These are phyloP conservation scores for Acronicta psi DNA, from an alignment of 2,888 invertebrate genomes.

Conservation along the genomic window DNA sequence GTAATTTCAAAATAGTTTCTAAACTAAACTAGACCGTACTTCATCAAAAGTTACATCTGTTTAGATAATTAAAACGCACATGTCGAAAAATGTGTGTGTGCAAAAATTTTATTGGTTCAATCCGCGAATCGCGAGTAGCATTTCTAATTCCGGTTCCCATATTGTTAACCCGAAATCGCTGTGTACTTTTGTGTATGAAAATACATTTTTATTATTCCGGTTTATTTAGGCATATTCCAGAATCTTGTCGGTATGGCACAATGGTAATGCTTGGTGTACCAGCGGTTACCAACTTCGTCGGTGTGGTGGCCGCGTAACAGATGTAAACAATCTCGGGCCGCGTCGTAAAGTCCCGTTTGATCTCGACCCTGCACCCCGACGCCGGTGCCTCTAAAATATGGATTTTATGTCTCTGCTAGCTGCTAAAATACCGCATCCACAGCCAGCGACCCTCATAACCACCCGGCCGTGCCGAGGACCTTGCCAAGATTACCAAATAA, in stretches of 20 bases:
- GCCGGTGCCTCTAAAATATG: conserved; percentile 85
- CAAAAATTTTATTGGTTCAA: conserved; percentile 16
- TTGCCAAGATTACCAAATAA: conserved; percentile 45
- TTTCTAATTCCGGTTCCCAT: conserved; percentile 13
- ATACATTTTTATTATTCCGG: conserved; percentile 12
- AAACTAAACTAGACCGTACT: conserved; percentile 34
- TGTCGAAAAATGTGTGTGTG: conserved; percentile 29
- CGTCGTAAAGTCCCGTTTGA: conserved; percentile 88
- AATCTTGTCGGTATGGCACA: conserved; percentile 38
- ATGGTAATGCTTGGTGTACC: conserved; percentile 72
- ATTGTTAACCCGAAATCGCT: background rate
- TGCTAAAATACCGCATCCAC: conserved; percentile 85
- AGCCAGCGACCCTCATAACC: conserved; percentile 81
- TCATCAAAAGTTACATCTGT: conserved; percentile 31
- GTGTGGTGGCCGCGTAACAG: conserved; percentile 83
- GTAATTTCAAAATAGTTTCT: background rate
- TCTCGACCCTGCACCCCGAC: conserved; percentile 75
- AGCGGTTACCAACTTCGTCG: conserved; percentile 85
- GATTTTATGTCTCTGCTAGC: conserved; percentile 85
- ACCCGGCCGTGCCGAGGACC: conserved; percentile 55
- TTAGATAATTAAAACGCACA: conserved; percentile 37
- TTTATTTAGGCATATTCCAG: conserved; percentile 38
- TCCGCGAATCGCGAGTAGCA: conserved; percentile 5
- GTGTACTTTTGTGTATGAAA: background rate
- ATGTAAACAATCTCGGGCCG: conserved; percentile 88